A percentile compares a stretch with the other conserved stretches of the same genome.
phyloP scores from a whole-genome alignment of 2,113 vertebrate genomes.

The Hiodon tergisus region DNA sequence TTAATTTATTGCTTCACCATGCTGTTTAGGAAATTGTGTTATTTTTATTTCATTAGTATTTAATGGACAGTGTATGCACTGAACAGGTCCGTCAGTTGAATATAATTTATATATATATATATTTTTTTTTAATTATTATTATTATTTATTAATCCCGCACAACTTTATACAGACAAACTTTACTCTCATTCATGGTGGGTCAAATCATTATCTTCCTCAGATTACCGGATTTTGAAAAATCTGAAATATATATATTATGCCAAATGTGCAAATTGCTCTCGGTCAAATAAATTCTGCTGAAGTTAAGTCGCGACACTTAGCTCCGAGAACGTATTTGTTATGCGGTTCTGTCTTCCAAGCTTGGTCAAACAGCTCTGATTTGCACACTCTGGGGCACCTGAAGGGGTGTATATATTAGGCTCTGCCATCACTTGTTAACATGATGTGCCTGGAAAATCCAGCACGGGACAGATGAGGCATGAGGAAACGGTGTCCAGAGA shows the following conservation, averaged over 20 bases:
- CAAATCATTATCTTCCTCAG: too few relatives aligned
- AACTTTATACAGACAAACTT: too few relatives aligned
- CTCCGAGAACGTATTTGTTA: neutral
- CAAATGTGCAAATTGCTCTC: too few relatives aligned
- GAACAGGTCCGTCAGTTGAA: neutral
- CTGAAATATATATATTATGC: too few relatives aligned
- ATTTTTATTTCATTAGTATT: neutral
- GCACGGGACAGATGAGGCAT: neutral
- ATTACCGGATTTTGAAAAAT: too few relatives aligned
- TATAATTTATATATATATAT: conserved; percentile 1
- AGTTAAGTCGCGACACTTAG: neutral
- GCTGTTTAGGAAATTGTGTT: neutral
- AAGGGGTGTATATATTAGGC: too few relatives aligned
- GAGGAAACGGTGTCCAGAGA: too few relatives aligned
- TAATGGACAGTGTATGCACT: neutral
- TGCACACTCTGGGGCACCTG: neutral
- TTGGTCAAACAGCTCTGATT: neutral
- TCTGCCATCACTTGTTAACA: neutral
- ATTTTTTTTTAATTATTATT: neutral
- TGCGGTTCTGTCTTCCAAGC: neutral
- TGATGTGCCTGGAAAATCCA: neutral
- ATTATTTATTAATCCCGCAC: neutral
- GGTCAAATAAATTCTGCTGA: too few relatives aligned
- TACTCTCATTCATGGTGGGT: neutral
- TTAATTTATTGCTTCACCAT: conserved; percentile 8